phyloP scores from a whole-genome alignment of 2,797 vertebrate species.

The Tauraco hartlaubi region DNA sequence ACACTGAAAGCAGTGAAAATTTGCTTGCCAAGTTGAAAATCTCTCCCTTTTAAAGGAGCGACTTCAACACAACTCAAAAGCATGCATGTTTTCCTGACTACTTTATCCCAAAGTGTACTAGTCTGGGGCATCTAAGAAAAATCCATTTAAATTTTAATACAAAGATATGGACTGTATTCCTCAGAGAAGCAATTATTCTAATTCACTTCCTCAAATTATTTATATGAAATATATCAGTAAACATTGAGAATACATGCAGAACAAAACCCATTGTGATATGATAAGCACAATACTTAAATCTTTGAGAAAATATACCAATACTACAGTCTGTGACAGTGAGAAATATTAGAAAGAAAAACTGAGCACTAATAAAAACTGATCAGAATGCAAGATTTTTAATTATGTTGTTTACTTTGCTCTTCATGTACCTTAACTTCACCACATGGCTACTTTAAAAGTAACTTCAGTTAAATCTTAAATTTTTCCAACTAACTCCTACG shows the following conservation, averaged over 20 bases:
- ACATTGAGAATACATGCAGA: not conserved
- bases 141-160: conserved; percentile 36
- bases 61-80: not conserved
- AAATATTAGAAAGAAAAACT: not conserved
- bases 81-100: not conserved
- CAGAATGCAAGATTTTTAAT: not conserved
- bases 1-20: not conserved
- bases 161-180: not conserved
- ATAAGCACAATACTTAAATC: not conserved
- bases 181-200: conserved; percentile 26
- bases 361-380: not conserved
- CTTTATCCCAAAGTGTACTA: not conserved
- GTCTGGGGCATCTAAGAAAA: not conserved
- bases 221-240: not conserved
- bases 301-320: not conserved
- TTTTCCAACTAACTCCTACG: not conserved
- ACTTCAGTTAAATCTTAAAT: not conserved
- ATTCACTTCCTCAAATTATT: not conserved
- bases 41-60: not conserved
- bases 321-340: not conserved
- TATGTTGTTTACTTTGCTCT: not conserved
- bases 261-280: not conserved
- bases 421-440: not conserved
- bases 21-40: not conserved
- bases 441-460: not conserved